Conservation (phyloP, 2,888 invertebrate genomes). For the Norana najaformis region DNA sequence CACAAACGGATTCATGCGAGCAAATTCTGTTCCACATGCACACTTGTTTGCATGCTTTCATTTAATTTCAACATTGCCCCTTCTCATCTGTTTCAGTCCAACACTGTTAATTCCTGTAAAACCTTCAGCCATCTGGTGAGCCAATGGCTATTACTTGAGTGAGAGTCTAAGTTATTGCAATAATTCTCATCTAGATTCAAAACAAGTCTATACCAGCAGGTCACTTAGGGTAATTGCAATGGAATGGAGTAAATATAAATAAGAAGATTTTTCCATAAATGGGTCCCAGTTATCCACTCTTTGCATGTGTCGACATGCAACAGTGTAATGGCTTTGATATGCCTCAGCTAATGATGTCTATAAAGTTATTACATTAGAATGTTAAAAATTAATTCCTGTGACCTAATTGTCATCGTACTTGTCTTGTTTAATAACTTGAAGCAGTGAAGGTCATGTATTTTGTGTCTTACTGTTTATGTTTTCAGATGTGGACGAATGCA, state of each 20-base stretch:
- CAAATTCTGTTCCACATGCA: neutral
- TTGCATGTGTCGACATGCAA: neutral
- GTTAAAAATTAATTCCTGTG: neutral
- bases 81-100: neutral
- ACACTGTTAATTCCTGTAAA: neutral
- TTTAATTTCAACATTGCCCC: neutral
- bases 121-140: neutral
- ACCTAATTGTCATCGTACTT: neutral
- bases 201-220: no score
- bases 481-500: neutral
- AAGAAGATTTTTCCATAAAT: neutral
- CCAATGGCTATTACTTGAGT: neutral
- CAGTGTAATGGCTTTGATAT: neutral
- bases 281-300: neutral
- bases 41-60: neutral
- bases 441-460: no score
- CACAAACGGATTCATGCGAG: neutral
- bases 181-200: neutral
- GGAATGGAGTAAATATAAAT: neutral
- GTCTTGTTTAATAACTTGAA: neutral
- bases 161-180: neutral
- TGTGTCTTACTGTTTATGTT: neutral
- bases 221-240: no score
- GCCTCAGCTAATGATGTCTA: neutral
- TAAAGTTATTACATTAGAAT: neutral